A percentile compares a stretch with the other conserved stretches of the same genome.
phyloP scores from a whole-genome alignment of 2,113 vertebrate genomes.

The Nyctereutes procyonoides region DNA sequence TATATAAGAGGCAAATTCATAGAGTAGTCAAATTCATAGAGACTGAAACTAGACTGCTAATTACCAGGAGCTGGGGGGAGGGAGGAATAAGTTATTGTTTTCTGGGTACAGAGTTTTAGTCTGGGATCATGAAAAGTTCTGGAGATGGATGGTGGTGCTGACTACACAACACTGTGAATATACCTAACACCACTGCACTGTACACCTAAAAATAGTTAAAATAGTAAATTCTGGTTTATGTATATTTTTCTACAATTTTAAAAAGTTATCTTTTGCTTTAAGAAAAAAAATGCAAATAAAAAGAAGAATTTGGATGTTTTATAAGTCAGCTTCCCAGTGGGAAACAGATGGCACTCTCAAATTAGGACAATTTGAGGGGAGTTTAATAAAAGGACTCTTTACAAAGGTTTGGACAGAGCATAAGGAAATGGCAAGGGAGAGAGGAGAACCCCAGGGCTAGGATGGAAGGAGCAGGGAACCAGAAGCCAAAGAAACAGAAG shows the following conservation, averaged over 20 bases:
- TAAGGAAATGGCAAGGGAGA: neutral
- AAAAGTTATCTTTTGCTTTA: neutral
- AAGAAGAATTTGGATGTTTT: conserved; percentile 3
- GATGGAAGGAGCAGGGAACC: neutral
- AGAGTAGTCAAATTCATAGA: neutral
- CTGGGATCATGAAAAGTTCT: neutral
- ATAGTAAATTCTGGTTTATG: neutral
- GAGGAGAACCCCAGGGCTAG: neutral
- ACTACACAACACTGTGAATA: neutral
- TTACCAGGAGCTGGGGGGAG: neutral
- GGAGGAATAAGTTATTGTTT: neutral
- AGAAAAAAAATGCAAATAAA: conserved; percentile 21
- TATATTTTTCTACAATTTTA: neutral
- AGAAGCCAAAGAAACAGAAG: neutral
- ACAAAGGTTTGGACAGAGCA: conserved; percentile 18
- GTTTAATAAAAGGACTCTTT: conserved; percentile 23
- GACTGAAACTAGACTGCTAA: neutral
- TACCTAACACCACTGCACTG: neutral
- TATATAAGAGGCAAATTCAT: neutral
- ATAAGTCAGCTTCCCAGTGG: conserved; percentile 3
- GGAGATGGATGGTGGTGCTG: neutral
- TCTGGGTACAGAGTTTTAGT: neutral
- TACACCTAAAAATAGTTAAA: neutral
- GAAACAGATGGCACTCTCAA: conserved; percentile 46
- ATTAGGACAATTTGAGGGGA: conserved; percentile 37